Conservation (phyloP, 2,797 vertebrate species). For the Helicolenus hilgendorfi region DNA sequence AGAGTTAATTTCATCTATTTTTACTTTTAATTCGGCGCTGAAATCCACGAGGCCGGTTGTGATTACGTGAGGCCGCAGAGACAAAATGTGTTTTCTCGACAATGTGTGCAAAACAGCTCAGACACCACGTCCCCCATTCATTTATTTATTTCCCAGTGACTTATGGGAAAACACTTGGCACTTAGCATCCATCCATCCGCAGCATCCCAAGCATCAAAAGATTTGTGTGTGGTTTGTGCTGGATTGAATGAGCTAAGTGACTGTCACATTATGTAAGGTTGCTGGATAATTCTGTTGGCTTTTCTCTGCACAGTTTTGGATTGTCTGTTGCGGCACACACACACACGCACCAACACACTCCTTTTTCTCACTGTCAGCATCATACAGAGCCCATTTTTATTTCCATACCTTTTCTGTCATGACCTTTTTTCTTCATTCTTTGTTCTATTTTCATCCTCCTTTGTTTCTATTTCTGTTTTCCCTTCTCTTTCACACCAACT, state of each 20-base stretch:
- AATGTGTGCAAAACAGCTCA: conserved; percentile 41
- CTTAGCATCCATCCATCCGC: conserved; percentile 64
- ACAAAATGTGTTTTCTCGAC: conserved; percentile 54
- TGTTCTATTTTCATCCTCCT: neutral
- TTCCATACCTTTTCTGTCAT: neutral
- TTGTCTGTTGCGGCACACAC: conserved; percentile 63
- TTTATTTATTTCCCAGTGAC: conserved; percentile 74
- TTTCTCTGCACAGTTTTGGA: conserved; percentile 70
- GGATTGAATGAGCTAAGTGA: conserved; percentile 74
- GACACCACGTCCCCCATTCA: conserved; percentile 37
- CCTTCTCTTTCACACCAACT: neutral
- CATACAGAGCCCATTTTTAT: neutral
- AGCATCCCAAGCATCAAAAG: conserved; percentile 60
- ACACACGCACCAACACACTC: neutral
- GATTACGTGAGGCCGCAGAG: conserved; percentile 33
- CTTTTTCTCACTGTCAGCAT: conserved; percentile 4
- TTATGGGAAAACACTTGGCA: conserved; percentile 69
- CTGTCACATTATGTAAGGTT: conserved; percentile 83
- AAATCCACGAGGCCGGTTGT: conserved; percentile 43
- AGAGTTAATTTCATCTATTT: neutral
- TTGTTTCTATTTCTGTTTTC: neutral
- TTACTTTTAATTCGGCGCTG: conserved; percentile 22
- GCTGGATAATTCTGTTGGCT: conserved; percentile 75
- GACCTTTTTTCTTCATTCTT: neutral
- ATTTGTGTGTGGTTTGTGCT: conserved; percentile 23